phyloP scores from a whole-genome alignment of 2,797 vertebrate species.

The Spondyliosoma cantharus region DNA sequence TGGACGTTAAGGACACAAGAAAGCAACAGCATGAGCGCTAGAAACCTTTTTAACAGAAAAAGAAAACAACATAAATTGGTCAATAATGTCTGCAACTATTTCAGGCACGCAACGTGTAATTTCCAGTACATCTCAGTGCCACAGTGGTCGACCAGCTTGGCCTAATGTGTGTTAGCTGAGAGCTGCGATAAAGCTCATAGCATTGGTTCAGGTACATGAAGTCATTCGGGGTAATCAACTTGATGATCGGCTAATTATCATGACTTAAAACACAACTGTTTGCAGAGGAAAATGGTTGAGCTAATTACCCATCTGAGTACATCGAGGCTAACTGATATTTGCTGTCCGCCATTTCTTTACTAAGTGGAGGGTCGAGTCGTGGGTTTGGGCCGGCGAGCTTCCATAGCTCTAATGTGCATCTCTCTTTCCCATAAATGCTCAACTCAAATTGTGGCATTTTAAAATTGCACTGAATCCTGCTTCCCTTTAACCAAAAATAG shows the following conservation, averaged over 20 bases:
- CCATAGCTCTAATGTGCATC: background rate
- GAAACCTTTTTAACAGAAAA: background rate
- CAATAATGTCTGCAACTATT: background rate
- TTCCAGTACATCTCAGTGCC: background rate
- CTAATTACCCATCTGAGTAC: background rate
- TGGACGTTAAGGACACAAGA: too few species aligned
- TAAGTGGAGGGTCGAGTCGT: background rate
- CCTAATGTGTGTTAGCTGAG: background rate
- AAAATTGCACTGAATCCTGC: too few species aligned
- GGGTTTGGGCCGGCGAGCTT: background rate
- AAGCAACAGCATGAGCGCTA: background rate
- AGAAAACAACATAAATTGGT: background rate
- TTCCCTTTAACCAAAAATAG: background rate
- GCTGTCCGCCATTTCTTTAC: background rate
- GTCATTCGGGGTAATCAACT: background rate
- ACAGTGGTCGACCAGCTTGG: background rate
- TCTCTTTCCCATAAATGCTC: background rate
- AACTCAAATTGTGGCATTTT: background rate
- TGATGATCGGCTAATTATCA: background rate
- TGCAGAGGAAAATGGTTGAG: background rate
- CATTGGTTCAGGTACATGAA: conserved; percentile 8
- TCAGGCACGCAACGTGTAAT: conserved; percentile 2
- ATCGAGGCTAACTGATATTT: background rate
- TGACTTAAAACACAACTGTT: background rate
- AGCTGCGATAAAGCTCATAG: background rate